Evolutionary conservation across 2,888 invertebrate species (phyloP), one percentile per base, ranked within the genome.

Genomic region (Lamproptera curius): DNA sequence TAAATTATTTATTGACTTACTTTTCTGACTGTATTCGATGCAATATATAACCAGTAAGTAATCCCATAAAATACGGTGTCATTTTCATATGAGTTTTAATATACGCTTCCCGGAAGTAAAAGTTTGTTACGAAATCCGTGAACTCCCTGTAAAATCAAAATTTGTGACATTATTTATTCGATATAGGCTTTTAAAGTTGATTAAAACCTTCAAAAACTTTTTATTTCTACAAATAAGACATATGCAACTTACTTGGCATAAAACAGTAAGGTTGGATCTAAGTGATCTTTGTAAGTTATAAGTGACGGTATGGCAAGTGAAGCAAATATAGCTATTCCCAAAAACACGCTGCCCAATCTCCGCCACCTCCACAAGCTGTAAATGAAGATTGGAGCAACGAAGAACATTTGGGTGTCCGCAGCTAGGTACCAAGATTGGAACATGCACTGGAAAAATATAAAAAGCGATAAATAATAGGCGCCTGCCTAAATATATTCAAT

Each of bases 31-130:
- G 92, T 50, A 93, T 85, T 53, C 89, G 77, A 70, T 93, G 91
- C 3, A 92, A 77, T 13, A 92, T 64, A 58, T 91, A 93, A 20
- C 93, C 93, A 10, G 90, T 90, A 10, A 92, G 57, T 39, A 94
- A 67, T 3, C 93, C 94, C 63, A 92, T 86, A 51, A 91, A 90
- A 62, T 93, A 93, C 0, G 91, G 89, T n/a, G 89, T 89, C 57
- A 92, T 91, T 63, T 93, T 89, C 92, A 93, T 92, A 56, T 93
- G 93, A 0, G 93, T 93, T 68, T 92, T 93, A n/a, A 93, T 91
- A 57, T 93, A 93, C 0, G 89, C 90, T 47, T 84, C 89, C 34
- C 85, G 85, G 62, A 92, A 94, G 60, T 92, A 93, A 42, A 73
- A 74, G 61, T 93, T 93, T 1, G 78, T 75, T 1, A 90, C 86